Conservation (phyloP, 2,113 vertebrate species). For the Protobothrops flavoviridis region DNA sequence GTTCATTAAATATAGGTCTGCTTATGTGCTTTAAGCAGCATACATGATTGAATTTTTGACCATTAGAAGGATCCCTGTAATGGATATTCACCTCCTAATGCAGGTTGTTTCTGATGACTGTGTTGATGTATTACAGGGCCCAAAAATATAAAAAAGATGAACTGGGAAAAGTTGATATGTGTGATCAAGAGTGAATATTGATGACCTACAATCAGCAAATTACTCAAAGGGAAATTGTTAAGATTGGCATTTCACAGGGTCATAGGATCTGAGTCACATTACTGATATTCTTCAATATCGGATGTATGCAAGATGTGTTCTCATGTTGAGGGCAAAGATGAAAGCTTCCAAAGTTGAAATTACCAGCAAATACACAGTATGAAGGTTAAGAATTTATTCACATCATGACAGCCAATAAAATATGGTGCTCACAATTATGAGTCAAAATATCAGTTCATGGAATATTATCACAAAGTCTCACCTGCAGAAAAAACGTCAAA, state of each 20-base stretch:
- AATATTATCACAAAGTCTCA: not conserved
- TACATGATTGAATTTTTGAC: not conserved
- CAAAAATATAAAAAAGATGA: not conserved
- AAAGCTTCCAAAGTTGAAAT: not conserved
- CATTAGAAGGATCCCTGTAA: not conserved
- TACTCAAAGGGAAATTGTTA: not conserved
- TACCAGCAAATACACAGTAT: not conserved
- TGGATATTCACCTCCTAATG: not conserved
- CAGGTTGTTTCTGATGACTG: not conserved
- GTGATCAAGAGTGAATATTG: not conserved
- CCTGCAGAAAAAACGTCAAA: not conserved
- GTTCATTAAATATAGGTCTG: not conserved
- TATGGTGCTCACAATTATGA: not conserved
- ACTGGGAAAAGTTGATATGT: not conserved
- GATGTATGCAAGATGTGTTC: not conserved
- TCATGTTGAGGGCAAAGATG: not conserved
- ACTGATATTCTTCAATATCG: not conserved
- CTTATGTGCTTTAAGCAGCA: not conserved
- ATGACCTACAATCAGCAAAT: not conserved
- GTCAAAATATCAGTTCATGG: not conserved
- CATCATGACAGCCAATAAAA: not conserved
- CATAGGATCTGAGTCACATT: not conserved
- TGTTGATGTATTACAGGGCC: not conserved
- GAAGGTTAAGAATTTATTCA: not conserved
- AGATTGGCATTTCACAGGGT: not conserved